phyloP scores from a whole-genome alignment of 2,888 invertebrate genomes.

The Hemaris fuciformis region DNA sequence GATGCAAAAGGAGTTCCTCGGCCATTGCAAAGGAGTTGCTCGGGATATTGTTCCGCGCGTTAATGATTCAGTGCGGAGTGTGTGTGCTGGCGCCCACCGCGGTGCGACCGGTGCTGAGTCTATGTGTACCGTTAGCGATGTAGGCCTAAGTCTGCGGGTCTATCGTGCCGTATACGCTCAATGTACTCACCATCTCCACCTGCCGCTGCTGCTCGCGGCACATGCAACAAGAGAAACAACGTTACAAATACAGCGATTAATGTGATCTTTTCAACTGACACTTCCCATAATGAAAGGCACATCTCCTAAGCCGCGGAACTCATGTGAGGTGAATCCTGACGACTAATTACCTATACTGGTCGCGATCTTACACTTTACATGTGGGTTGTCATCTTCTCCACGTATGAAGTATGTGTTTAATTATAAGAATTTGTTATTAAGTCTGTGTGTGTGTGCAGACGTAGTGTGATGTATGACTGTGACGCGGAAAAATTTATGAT shows the following conservation, averaged over 20 bases:
- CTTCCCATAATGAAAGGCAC: too few species aligned
- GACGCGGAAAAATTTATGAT: neutral
- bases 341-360: too few species aligned
- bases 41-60: neutral
- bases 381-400: too few species aligned
- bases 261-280: too few species aligned
- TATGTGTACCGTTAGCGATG: too few species aligned
- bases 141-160: too few species aligned
- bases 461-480: neutral
- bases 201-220: conserved; percentile 51
- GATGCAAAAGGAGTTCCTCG: neutral
- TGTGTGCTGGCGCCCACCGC: neutral
- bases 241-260: neutral
- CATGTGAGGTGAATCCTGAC: too few species aligned
- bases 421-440: neutral
- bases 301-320: too few species aligned
- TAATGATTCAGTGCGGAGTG: neutral
- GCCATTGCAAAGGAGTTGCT: too few species aligned
- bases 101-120: too few species aligned
- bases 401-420: neutral
- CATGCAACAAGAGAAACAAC: conserved; percentile 61
- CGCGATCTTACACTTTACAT: too few species aligned
- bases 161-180: too few species aligned
- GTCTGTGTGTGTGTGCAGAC: neutral
- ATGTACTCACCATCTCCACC: conserved; percentile 69